phyloP scores from a whole-genome alignment of 2,888 invertebrate species.

The Stictocephala bisonia region DNA sequence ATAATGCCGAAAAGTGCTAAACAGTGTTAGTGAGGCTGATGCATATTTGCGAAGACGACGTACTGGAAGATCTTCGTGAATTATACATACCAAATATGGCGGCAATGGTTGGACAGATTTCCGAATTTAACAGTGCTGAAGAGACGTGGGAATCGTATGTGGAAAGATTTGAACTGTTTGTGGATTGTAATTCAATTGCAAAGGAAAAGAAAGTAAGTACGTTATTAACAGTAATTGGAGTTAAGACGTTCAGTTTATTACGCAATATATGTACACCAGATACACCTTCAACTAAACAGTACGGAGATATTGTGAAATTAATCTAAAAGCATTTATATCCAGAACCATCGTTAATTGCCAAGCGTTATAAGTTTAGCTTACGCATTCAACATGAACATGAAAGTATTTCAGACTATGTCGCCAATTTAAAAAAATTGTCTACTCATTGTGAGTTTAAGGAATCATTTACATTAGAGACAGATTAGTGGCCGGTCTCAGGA shows the following conservation, averaged over 20 bases:
- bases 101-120: constrained; percentile 17
- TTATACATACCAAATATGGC: too few species aligned
- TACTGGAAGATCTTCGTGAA: too few species aligned
- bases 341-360: constrained; percentile 23
- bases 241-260: constrained; percentile 21
- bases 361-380: constrained; percentile 21
- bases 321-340: constrained; percentile 32
- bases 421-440: constrained; percentile 1
- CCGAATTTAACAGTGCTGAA: neutral
- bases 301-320: constrained; percentile 4
- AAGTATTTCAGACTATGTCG: constrained; percentile 14
- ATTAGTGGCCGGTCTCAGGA: constrained; percentile 19
- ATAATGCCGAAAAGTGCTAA: too few species aligned
- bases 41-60: too few species aligned
- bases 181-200: constrained; percentile 9
- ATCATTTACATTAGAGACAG: constrained; percentile 30
- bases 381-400: constrained; percentile 20
- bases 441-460: constrained; percentile 33
- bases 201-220: constrained; percentile 25
- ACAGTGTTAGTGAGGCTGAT: too few species aligned
- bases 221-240: constrained; percentile 33
- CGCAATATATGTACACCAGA: constrained; percentile 17
- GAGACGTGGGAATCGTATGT: constrained; percentile 43
- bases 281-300: constrained; percentile 8
- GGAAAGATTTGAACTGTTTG: constrained; percentile 39